Conservation (phyloP, 1,140 invertebrate species). For the Diachasma alloeum region DNA sequence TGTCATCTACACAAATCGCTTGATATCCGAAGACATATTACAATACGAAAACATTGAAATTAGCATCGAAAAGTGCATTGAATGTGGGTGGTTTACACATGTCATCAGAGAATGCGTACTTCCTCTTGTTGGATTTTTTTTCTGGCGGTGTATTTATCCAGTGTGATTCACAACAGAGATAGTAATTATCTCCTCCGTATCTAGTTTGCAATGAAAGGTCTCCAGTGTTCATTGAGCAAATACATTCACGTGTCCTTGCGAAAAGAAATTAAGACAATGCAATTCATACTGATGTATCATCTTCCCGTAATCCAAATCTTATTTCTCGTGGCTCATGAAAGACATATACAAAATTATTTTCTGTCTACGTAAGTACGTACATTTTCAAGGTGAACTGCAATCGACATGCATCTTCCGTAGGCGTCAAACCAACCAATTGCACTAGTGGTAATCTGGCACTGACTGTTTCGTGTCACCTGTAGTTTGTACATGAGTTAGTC, state of each 20-base stretch:
- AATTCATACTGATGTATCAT: neutral
- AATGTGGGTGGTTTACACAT: too few relatives aligned
- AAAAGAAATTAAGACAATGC: neutral
- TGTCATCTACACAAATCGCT: too few relatives aligned
- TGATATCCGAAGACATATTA: too few relatives aligned
- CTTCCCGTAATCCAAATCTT: neutral
- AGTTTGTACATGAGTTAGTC: neutral
- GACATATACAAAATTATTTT: neutral
- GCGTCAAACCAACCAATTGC: neutral
- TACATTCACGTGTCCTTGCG: neutral
- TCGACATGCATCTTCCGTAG: neutral
- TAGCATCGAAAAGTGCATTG: too few relatives aligned
- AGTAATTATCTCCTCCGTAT: neutral
- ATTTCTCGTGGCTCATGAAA: neutral
- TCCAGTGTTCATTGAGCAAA: neutral
- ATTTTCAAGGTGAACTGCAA: neutral
- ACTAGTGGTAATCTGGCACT: neutral
- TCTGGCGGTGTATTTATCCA: neutral
- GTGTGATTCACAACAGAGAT: neutral
- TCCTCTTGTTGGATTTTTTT: too few relatives aligned
- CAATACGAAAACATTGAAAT: too few relatives aligned
- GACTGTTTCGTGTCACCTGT: neutral
- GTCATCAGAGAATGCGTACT: too few relatives aligned
- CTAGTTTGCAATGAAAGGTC: neutral
- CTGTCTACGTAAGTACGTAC: neutral